phyloP scores from a whole-genome alignment of 2,888 invertebrate species.

The Ormyrus pomaceus region DNA sequence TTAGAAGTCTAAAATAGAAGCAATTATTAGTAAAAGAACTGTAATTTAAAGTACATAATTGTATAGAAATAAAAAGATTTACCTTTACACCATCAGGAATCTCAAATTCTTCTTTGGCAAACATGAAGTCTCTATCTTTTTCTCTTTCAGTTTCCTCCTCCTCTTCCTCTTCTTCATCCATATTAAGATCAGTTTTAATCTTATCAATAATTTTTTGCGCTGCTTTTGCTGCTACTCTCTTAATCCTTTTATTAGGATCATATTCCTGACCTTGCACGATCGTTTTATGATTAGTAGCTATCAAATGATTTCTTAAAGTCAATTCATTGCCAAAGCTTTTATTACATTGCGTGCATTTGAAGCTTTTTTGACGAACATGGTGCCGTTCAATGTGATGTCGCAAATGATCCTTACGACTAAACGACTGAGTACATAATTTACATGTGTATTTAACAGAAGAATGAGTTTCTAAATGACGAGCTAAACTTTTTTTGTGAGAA shows the following conservation, averaged over 20 bases:
- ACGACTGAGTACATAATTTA: conserved; percentile 67
- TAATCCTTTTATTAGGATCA: conserved; percentile 72
- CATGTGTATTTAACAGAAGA: conserved; percentile 62
- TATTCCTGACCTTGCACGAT: conserved; percentile 70
- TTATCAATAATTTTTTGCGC: conserved; percentile 73
- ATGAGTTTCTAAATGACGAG: conserved; percentile 65
- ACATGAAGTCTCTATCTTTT: conserved; percentile 57
- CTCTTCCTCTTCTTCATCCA: conserved; percentile 65
- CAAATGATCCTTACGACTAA: conserved; percentile 66
- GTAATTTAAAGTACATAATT: neutral
- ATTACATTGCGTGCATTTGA: conserved; percentile 70
- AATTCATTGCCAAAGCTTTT: conserved; percentile 71
- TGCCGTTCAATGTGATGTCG: conserved; percentile 68
- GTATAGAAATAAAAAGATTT: neutral
- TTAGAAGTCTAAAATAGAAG: conserved; percentile 32
- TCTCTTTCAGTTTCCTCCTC: conserved; percentile 58
- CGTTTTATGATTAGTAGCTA: conserved; percentile 72
- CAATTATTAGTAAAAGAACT: neutral
- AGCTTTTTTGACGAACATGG: conserved; percentile 30
- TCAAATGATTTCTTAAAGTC: conserved; percentile 72
- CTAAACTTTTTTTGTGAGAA: conserved; percentile 62
- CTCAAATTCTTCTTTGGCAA: conserved; percentile 40
- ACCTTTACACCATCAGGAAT: conserved; percentile 3
- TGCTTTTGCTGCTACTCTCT: conserved; percentile 72
- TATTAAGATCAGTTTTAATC: conserved; percentile 68